These are phyloP conservation scores for Mercenaria mercenaria DNA, from an alignment of 1,140 invertebrate genomes.

Conservation along the genomic window DNA sequence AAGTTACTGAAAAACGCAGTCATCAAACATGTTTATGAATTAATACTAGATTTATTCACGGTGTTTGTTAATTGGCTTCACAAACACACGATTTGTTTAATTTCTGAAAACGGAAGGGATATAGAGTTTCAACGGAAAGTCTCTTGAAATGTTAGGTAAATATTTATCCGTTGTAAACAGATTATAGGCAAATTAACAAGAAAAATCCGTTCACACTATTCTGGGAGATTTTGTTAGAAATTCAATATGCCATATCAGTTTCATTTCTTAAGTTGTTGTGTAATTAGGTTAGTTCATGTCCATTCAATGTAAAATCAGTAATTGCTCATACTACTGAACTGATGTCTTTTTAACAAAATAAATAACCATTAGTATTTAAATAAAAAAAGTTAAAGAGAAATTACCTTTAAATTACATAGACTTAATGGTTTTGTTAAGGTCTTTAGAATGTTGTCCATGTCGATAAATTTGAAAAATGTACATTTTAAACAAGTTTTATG, in stretches of 20 bases:
- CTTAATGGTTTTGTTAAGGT: not conserved
- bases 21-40: slow-evolving; percentile 52
- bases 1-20: slow-evolving; percentile 30
- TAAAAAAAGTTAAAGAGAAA: not conserved
- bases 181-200: not conserved
- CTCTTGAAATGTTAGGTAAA: slow-evolving; percentile 21
- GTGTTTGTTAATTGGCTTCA: slow-evolving; percentile 30
- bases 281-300: slow-evolving; percentile 12
- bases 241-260: not conserved
- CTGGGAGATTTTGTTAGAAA: not conserved
- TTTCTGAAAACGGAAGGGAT: slow-evolving; percentile 55
- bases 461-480: not conserved
- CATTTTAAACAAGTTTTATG: not conserved
- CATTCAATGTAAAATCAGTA: not conserved
- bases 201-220: not conserved
- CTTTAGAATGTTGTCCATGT: not conserved
- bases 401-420: not conserved
- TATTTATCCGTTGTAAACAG: slow-evolving; percentile 51
- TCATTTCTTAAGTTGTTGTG: not conserved
- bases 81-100: slow-evolving; percentile 63
- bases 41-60: not conserved
- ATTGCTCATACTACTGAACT: not conserved
- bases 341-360: not conserved
- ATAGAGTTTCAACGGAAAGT: slow-evolving; percentile 39
- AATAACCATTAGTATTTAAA: slow-evolving; percentile 19